A percentile compares a stretch with the other conserved stretches of the same genome.
Evolutionary conservation across 1,140 invertebrate genomes (phyloP).

Genomic region (Phenacoccus solenopsis): DNA sequence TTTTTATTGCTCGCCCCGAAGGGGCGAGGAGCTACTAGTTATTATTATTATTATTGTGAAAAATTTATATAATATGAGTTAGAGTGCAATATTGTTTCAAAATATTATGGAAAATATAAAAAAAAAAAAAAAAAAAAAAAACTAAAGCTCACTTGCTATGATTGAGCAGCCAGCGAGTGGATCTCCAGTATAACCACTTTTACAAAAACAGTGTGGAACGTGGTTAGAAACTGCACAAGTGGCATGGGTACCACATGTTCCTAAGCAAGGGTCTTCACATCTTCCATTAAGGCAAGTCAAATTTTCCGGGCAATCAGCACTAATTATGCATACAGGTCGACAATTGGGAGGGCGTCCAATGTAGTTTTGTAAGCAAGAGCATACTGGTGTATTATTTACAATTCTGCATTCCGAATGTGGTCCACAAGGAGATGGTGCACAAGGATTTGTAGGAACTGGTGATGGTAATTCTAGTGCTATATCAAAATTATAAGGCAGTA

Average conservation of each 20-base stretch:
- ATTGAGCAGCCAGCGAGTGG: slow-evolving; percentile 63
- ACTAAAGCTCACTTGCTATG: slow-evolving; percentile 41
- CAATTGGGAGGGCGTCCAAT: slow-evolving; percentile 68
- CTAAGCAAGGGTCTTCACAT: slow-evolving; percentile 69
- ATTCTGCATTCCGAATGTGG: slow-evolving; percentile 64
- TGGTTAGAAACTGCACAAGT: slow-evolving; percentile 68
- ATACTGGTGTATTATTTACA: slow-evolving; percentile 54
- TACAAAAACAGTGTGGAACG: slow-evolving; percentile 64
- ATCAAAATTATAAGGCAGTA: slow-evolving; percentile 8
- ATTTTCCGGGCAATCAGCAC: slow-evolving; percentile 66
- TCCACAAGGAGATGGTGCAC: slow-evolving; percentile 65
- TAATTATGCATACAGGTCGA: slow-evolving; percentile 66
- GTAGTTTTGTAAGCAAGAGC: slow-evolving; percentile 62
- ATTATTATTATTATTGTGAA: no score
- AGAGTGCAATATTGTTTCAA: no score
- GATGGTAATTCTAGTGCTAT: slow-evolving; percentile 12
- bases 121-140: no score
- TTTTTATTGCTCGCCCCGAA: no score
- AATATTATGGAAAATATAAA: no score
- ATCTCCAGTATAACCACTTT: slow-evolving; percentile 64
- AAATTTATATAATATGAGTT: no score
- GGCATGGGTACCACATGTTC: slow-evolving; percentile 71
- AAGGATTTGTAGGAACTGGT: slow-evolving; percentile 47
- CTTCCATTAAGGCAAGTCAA: slow-evolving; percentile 65
- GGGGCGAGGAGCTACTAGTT: no score